These are phyloP conservation scores for Origma solitaria DNA, from an alignment of 2,113 vertebrate species.

Conservation along the genomic window DNA sequence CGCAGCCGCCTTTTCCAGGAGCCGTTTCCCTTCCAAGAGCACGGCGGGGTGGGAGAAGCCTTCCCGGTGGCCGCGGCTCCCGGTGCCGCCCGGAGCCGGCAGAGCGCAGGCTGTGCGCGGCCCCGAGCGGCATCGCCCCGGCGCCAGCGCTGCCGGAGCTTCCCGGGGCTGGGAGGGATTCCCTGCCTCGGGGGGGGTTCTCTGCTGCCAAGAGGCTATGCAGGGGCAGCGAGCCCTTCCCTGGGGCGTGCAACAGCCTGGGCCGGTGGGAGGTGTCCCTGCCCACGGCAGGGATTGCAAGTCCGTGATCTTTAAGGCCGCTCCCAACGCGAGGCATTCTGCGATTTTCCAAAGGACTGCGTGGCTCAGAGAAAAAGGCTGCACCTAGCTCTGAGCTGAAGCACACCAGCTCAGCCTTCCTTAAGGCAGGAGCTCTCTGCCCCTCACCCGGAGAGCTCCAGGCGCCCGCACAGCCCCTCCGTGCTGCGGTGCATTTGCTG, in stretches of 20 bases:
- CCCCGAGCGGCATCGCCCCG: not conserved
- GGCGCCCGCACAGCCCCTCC: not conserved
- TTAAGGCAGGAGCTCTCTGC: not conserved
- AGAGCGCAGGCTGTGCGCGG: not conserved
- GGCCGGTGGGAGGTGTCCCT: not conserved
- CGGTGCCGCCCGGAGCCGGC: not conserved
- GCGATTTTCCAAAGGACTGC: accelerated
- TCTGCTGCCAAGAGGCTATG: too few relatives aligned
- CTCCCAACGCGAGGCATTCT: not conserved
- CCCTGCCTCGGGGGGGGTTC: not conserved
- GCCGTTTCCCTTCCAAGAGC: accelerated
- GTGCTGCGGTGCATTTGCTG: not conserved
- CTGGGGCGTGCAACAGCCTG: not conserved
- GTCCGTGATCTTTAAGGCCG: not conserved
- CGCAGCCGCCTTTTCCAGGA: accelerated
- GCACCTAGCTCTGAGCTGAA: not conserved
- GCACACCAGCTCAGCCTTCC: not conserved
- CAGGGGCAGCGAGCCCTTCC: not conserved
- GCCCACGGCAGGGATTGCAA: not conserved
- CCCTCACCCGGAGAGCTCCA: not conserved
- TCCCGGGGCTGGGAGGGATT: not conserved
- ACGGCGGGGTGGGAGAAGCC: not conserved
- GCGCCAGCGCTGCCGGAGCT: not conserved
- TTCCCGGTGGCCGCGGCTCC: not conserved
- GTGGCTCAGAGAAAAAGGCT: not conserved